Conservation (phyloP, 2,797 vertebrate genomes). For the Cirrhinus molitorella region DNA sequence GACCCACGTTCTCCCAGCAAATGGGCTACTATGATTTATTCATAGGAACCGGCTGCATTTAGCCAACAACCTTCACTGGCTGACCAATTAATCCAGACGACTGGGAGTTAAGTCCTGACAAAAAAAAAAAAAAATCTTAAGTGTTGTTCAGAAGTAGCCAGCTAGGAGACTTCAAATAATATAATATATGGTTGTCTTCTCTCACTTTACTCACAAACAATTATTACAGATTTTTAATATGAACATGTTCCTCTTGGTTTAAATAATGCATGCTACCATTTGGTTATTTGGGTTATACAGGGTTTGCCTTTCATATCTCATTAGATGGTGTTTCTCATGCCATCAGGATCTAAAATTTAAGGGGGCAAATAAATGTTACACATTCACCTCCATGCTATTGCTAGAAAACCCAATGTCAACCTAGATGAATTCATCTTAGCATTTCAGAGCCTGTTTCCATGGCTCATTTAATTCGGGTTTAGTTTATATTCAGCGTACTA, state of each 20-base stretch:
- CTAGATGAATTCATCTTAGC: neutral
- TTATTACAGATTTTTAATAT: neutral
- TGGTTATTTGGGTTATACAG: neutral
- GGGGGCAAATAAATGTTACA: constrained; percentile 11
- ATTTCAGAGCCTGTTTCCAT: neutral
- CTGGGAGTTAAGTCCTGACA: constrained; percentile 33
- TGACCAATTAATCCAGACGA: constrained; percentile 54
- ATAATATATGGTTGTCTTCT: neutral
- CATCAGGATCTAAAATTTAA: neutral
- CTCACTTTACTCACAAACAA: neutral
- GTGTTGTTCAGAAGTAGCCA: constrained; percentile 19
- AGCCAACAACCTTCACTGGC: constrained; percentile 52
- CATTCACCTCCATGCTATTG: constrained; percentile 1
- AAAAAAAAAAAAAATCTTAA: constrained; percentile 28
- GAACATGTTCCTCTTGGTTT: constrained; percentile 40
- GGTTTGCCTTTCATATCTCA: neutral
- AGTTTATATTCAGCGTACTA: constrained; percentile 7
- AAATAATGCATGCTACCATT: constrained; percentile 51
- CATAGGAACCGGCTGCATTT: constrained; percentile 57
- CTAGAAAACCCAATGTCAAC: neutral
- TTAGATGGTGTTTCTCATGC: neutral
- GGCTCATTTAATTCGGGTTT: neutral
- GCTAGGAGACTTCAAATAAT: constrained; percentile 6
- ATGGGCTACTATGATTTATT: constrained; percentile 77
- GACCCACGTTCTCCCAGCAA: constrained; percentile 68